Evolutionary conservation across 2,888 invertebrate genomes (phyloP).

Genomic region (Brachyptera risi): DNA sequence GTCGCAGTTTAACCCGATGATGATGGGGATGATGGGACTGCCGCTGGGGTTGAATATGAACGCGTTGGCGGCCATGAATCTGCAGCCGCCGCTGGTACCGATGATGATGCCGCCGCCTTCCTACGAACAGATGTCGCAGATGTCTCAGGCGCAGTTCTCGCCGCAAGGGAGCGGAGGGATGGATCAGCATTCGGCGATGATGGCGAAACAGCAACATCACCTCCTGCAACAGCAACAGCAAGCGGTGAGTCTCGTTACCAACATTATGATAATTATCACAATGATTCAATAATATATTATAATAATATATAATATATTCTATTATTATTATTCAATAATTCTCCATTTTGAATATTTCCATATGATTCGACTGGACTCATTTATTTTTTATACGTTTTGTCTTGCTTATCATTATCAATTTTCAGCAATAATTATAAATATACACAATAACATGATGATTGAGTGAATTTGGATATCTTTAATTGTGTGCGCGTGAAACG

Average conservation of each 20-base stretch:
- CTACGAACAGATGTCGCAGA: slow-evolving; percentile 59
- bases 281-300: too few relatives aligned
- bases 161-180: slow-evolving; percentile 43
- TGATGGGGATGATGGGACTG: slow-evolving; percentile 81
- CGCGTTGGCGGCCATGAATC: slow-evolving; percentile 88
- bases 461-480: too few relatives aligned
- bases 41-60: slow-evolving; percentile 75
- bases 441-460: too few relatives aligned
- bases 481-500: too few relatives aligned
- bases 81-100: slow-evolving; percentile 87
- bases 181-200: slow-evolving; percentile 47
- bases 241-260: slow-evolving; percentile 61
- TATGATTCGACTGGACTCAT: too few relatives aligned
- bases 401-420: too few relatives aligned
- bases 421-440: too few relatives aligned
- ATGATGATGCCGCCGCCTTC: slow-evolving; percentile 84
- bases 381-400: too few relatives aligned
- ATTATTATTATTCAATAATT: too few relatives aligned
- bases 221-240: slow-evolving; percentile 64
- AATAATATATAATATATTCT: too few relatives aligned
- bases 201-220: slow-evolving; percentile 65
- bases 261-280: too few relatives aligned
- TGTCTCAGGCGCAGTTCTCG: slow-evolving; percentile 37
- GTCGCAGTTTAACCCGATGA: slow-evolving; percentile 86
- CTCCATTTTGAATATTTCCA: too few relatives aligned